phyloP scores from a whole-genome alignment of 2,113 vertebrate species.

The Caloenas nicobarica region DNA sequence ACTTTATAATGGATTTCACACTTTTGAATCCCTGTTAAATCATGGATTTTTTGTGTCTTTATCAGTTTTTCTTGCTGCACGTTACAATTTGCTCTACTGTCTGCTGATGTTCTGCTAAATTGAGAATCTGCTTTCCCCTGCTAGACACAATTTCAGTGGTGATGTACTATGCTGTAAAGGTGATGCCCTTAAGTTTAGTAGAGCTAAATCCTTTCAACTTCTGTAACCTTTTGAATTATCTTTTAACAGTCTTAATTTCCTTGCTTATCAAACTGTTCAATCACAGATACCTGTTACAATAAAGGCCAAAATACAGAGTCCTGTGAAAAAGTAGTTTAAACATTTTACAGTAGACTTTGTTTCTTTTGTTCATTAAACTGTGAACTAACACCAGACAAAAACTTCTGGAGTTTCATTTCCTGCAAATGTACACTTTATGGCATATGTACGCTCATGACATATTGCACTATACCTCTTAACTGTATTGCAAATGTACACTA shows the following conservation, averaged over 20 bases:
- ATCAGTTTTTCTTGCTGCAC: neutral
- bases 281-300: neutral
- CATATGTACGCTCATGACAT: neutral
- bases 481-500: accelerated
- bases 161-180: neutral
- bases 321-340: neutral
- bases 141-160: neutral
- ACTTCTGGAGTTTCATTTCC: neutral
- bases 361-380: neutral
- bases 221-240: neutral
- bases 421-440: neutral
- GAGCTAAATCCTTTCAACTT: neutral
- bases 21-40: neutral
- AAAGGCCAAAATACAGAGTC: neutral
- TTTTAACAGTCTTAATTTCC: neutral
- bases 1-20: neutral
- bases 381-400: neutral
- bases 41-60: neutral
- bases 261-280: neutral
- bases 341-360: neutral
- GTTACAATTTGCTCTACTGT: neutral
- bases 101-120: neutral
- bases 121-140: neutral
- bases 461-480: neutral
- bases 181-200: neutral